Base-by-base conservation (phyloP, 2,113 vertebrate species). In the Narcine bancroftii region DNA sequence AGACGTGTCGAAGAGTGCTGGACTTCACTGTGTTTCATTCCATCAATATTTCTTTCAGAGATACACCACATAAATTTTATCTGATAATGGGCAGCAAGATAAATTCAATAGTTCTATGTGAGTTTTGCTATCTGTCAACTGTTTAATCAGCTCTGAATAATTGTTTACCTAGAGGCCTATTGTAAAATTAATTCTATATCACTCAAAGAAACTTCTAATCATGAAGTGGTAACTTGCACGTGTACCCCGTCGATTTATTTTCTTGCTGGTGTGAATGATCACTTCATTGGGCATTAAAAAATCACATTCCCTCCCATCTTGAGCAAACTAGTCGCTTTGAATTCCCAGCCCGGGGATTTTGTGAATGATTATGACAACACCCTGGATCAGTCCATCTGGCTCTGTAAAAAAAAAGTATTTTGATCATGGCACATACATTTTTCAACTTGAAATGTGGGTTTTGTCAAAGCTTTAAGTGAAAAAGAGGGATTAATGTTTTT, bases 351-450 rank as follows among this genome's bases (percentile, higher is more conserved):
- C n/a, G 21, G 53, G 81, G 33, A 36, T 87, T n/a, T 87, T 19
- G 53, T 60, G 81, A 87, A 87, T 87, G 60, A 87, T 87, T 60
- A 87, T 87, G 81, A 53, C 79, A 83, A 33, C 56, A 15, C 81
- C 2, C 29, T 36, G 33, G n/a, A 87, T 87, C 81, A 60, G 53
- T 87, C 81, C 81, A 60, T 87, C 81, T 87, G 81, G 53, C 81
- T 87, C 81, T 21, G 26, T n/a, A 60, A 96, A 95, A 95, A 96
- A 96, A 95, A 94, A 94, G 96, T 95, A 95, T 93, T 92, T 87
- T 17, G 53, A 60, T 87, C 81, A 24, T 39, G 81, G 53, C 53
- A 63, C 17, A 36, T n/a, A 21, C 81, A 87, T 87, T 87, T 87
- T 21, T 87, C 81, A 87, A 60, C 33, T n/a, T 87, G 81, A 87